Evolutionary conservation across 2,888 invertebrate genomes (phyloP), one percentile per base, ranked within the genome.

Genomic region (Mamestra brassicae): DNA sequence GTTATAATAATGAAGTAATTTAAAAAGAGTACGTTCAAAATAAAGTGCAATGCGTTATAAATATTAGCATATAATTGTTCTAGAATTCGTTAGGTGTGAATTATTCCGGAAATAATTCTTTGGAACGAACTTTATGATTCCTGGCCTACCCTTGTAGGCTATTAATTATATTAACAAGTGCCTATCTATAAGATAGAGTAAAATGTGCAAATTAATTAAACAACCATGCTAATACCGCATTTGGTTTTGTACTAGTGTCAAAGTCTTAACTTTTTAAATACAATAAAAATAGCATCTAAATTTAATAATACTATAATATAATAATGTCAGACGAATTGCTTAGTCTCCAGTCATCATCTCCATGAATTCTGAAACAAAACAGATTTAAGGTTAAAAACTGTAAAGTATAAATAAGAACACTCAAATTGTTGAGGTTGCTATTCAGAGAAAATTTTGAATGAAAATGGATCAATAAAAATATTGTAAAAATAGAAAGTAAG

Each of bases 261-360:
- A 92, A 93, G 93, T 94, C 92, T 92, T 91, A 90, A 88, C 81
- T 89, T 92, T 90, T 90, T 90, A 90, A 89, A 90, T 91, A 91
- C 90, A 92, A 85, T 90, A 89, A 91, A 92, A 92, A 92, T 93
- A 93, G 87, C 89, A 86, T 92, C 91, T 94, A 93, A 91, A 89
- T 88, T 89, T 91, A 91, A 92, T 91, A 91, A 93, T 92, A 90
- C 90, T 90, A 92, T 89, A 89, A 89, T 86, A 64, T 87, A 88
- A 83, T 82, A 77, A 76, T 75, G 42, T 80, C 85, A 80, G 80
- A 82, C 78, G 74, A 74, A 81, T 81, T 78, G 80, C 88, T 97
- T 97, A 98, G 95, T 98, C 98, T 91, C 98, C 98, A 92, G 98
- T 98, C 98, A 98, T 98, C 98, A 98, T 98, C 96, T 98, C 98